Base-by-base conservation (phyloP, 2,888 invertebrate species). In the Barypeithes pellucidus region DNA sequence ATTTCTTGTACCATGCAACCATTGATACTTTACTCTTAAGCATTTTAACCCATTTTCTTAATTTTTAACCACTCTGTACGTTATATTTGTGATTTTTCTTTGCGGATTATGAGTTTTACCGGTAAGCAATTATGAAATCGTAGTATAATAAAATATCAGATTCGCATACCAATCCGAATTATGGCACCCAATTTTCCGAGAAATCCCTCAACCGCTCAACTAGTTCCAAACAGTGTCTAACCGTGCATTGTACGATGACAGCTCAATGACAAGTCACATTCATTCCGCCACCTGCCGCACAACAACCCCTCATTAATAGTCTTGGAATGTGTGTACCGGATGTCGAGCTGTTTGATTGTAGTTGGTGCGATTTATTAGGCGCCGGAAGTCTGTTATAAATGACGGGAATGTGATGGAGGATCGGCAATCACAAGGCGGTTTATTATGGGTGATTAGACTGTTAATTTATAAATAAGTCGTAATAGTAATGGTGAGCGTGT, bases 251-350 rank as follows among this genome's bases (percentile, higher is more conserved):
- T 52, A 1, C 52, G 52, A 29, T 52, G 52, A 52, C 52, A 52
- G 29, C 29, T 52, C 29, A 29, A 52, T 52, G 52, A 52, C 52
- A 52, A 14, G 52, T 52, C 52, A 29, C 24, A 52, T 52, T 52
- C 29, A 52, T 36, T 36, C 29, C 65, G 16, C 52, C 66, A 66
- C 57, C 66, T 66, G 66, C 54, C 52, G 54, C 66, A 62, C 24
- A 50, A 47, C 29, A 36, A 39, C n/a, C 39, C 52, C 41, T 66
- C 66, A 66, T 66, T 66, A 66, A 57, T 66, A 66, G 50, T 66
- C 66, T 54, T 54, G 66, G 52, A 52, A 52, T 52, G 52, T 52
- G 52, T 14, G 29, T 29, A 29, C 29, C 20, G n/a, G 20, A 8
- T 52, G 24, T 29, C 14, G 52, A 11, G n/a, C 14, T 29, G 52